phyloP scores from a whole-genome alignment of 2,797 vertebrate genomes.

The Schizopygopsis pylzovi region DNA sequence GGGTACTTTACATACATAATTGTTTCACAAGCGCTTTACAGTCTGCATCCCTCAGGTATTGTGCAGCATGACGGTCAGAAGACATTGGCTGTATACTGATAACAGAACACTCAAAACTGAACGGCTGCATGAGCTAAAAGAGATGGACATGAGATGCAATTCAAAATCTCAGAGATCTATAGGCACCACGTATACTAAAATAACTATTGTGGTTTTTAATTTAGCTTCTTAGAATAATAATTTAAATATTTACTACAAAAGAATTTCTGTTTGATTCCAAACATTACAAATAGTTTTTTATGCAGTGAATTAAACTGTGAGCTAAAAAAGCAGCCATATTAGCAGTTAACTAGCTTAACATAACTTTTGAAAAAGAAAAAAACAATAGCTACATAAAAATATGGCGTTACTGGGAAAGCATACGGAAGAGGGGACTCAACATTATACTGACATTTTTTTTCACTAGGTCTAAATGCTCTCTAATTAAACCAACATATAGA shows the following conservation, averaged over 20 bases:
- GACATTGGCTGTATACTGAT: slow-evolving; percentile 33
- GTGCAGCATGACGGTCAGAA: slow-evolving; percentile 16
- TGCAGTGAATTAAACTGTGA: not conserved
- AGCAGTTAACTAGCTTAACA: not conserved
- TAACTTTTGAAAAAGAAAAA: slow-evolving; percentile 3
- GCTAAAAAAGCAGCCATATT: not conserved
- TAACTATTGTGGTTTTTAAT: not conserved
- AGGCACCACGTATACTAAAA: not conserved
- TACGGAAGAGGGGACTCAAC: not conserved
- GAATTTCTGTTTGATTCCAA: not conserved
- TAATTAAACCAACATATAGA: not conserved
- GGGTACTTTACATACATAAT: not conserved
- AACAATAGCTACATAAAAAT: not conserved
- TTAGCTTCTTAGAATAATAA: not conserved
- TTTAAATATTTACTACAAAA: not conserved
- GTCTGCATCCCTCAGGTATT: slow-evolving; percentile 29
- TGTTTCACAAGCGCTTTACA: slow-evolving; percentile 36
- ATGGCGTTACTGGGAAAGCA: not conserved
- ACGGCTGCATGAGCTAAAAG: not conserved
- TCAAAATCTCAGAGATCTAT: slow-evolving; percentile 7
- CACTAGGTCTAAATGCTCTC: not conserved
- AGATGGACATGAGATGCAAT: slow-evolving; percentile 5
- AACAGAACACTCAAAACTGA: slow-evolving; percentile 20
- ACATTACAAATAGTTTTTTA: not conserved
- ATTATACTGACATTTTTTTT: not conserved